Percentiles rank a stretch among this genome's conserved stretches.
Evolutionary conservation across 1,140 invertebrate genomes (phyloP).

Genomic region (Halesus radiatus): DNA sequence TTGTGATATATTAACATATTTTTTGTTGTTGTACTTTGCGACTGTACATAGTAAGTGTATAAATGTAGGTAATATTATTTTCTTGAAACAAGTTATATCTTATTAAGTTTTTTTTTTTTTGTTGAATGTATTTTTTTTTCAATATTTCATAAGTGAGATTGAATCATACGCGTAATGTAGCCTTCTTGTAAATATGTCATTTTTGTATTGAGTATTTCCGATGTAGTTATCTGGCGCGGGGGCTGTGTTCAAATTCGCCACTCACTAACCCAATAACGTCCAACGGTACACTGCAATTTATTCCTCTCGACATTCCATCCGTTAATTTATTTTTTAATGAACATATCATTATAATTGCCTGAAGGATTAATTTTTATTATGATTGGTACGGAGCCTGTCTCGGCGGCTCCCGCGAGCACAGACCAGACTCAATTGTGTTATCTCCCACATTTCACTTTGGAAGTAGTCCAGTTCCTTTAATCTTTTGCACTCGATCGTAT

Average conservation of each 20-base stretch:
- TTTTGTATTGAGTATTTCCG: slow-evolving; percentile 19
- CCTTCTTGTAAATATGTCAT: slow-evolving; percentile 45
- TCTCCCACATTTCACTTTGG: too few relatives aligned
- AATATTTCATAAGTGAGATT: slow-evolving; percentile 32
- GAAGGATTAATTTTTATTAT: not conserved
- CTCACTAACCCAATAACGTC: not conserved
- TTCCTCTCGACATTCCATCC: slow-evolving; percentile 22
- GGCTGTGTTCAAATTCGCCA: not conserved
- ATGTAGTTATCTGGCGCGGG: not conserved
- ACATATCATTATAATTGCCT: not conserved
- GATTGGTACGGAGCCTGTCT: not conserved
- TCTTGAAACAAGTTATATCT: not conserved
- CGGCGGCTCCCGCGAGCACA: too few relatives aligned
- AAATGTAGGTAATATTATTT: not conserved
- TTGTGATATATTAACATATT: slow-evolving; percentile 32
- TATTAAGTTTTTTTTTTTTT: slow-evolving; percentile 36
- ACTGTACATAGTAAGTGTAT: not conserved
- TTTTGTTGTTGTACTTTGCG: slow-evolving; percentile 15
- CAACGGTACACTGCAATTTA: not conserved
- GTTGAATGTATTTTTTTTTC: slow-evolving; percentile 6
- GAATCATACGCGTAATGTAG: slow-evolving; percentile 30
- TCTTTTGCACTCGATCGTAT: too few relatives aligned
- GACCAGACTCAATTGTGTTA: too few relatives aligned
- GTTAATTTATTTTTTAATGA: too few relatives aligned
- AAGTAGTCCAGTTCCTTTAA: too few relatives aligned